These are phyloP conservation scores for Ctenochaetus hawaiiensis DNA, from an alignment of 2,797 vertebrate species.

Conservation along the genomic window DNA sequence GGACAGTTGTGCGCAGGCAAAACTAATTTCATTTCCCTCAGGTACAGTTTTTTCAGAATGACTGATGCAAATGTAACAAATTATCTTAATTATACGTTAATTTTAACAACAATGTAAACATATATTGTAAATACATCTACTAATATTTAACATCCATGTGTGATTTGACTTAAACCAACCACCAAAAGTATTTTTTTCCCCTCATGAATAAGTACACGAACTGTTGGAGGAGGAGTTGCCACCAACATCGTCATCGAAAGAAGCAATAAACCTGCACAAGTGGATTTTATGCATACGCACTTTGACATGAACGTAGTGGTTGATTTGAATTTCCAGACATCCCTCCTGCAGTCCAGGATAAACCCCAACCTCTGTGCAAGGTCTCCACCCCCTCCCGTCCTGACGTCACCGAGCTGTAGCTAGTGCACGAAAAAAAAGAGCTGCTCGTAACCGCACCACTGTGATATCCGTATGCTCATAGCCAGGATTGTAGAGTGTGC, in stretches of 20 bases:
- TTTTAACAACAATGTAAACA: neutral
- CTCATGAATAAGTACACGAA: neutral
- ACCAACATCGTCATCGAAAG: neutral
- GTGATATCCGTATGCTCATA: slow-evolving; percentile 85
- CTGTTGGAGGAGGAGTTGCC: slow-evolving; percentile 2
- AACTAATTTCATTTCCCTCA: neutral
- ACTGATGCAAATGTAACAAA: neutral
- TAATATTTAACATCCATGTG: neutral
- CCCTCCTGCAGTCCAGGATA: slow-evolving; percentile 67
- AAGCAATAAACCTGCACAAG: neutral
- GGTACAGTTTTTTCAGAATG: neutral
- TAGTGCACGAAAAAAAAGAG: slow-evolving; percentile 87
- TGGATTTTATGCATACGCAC: neutral
- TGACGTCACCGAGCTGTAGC: slow-evolving; percentile 89
- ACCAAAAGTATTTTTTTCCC: neutral
- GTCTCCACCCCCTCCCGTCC: slow-evolving; percentile 68
- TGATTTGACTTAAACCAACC: neutral
- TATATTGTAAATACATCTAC: neutral
- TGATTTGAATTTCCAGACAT: slow-evolving; percentile 69
- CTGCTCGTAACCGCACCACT: slow-evolving; percentile 84
- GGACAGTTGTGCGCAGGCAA: neutral
- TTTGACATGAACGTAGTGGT: slow-evolving; percentile 40
- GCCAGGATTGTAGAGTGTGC: slow-evolving; percentile 72
- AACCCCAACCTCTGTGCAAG: slow-evolving; percentile 81
- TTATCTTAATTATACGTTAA: neutral